Base-by-base conservation (phyloP, 2,888 invertebrate species). In the Listrodromus nycthemerus region DNA sequence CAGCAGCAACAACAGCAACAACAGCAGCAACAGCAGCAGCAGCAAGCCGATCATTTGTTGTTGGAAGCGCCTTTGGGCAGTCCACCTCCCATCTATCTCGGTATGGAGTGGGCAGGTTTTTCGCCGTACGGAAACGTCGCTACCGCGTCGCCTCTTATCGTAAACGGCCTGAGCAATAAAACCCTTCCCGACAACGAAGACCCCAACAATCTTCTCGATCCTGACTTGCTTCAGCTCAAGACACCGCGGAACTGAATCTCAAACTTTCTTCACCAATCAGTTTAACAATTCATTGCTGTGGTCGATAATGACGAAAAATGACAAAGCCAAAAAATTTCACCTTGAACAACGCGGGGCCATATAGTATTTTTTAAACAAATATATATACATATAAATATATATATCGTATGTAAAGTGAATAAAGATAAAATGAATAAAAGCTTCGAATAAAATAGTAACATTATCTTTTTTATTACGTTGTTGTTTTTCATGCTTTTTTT, bases 81-180 rank as follows among this genome's bases (percentile, higher is more conserved):
- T 87, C 92, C 93, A n/a, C 93, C 93, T 0, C 91, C 93, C 5
- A 93, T 93, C 84, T 93, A 93, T 79, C 91, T 93, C n/a, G 93
- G 93, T 2, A 93, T 93, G 93, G 93, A 93, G 85, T 93, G 93
- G 93, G 91, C 93, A 3, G 93, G 93, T n/a, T 93, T 93, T 81
- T 91, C 93, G 6, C 92, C 93, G 0, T 93, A 92, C 61, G 91
- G 87, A 65, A 92, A 89, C 77, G 83, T 90, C 24, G 89, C 92
- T 7, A 89, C 92, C 7, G 86, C 93, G 3, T 92, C 93, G 6
- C 91, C 93, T 2, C 88, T 93, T 2, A 91, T 93, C 24, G 89
- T 93, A 1, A 93, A 92, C 74, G 91, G 91, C 21, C 89, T 93
- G 76, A 93, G 89, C 80, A 93, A 93, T 83, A 84, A 84, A 48